A percentile compares a stretch with the other conserved stretches of the same genome.
Evolutionary conservation across 2,113 vertebrate species (phyloP).

Genomic region (Ursus arctos): DNA sequence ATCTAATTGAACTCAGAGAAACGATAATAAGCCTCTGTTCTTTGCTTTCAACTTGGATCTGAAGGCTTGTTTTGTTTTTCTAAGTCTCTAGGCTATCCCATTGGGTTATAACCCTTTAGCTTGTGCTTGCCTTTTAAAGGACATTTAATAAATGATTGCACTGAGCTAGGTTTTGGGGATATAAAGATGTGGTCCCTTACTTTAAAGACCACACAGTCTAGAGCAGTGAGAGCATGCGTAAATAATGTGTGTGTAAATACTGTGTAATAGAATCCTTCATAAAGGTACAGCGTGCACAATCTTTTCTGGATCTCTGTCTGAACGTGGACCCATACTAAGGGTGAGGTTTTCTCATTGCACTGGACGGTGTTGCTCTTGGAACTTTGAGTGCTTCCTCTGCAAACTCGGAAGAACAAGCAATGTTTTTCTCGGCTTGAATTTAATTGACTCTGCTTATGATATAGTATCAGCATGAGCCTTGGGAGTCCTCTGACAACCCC

Average conservation of each 20-base stretch:
- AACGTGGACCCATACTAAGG: background rate
- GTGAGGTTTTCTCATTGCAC: background rate
- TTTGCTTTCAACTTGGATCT: conserved; percentile 31
- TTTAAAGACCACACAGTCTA: background rate
- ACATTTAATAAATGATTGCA: background rate
- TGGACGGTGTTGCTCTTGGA: background rate
- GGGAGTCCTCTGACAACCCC: background rate
- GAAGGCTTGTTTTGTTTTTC: conserved; percentile 27
- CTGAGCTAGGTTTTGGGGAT: background rate
- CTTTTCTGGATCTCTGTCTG: background rate
- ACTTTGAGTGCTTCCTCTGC: background rate
- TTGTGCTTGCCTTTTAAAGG: background rate
- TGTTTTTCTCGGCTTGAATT: background rate
- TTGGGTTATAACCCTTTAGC: background rate
- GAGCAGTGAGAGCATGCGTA: background rate
- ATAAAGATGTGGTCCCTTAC: background rate
- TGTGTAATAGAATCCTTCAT: background rate
- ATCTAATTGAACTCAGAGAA: conserved; percentile 8
- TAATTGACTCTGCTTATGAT: background rate
- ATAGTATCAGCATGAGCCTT: background rate
- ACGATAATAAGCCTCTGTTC: background rate
- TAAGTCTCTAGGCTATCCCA: background rate
- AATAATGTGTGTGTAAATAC: background rate
- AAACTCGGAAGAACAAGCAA: background rate
- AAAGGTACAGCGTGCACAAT: background rate